phyloP scores from a whole-genome alignment of 2,113 vertebrate species.

The Pholis gunnellus region DNA sequence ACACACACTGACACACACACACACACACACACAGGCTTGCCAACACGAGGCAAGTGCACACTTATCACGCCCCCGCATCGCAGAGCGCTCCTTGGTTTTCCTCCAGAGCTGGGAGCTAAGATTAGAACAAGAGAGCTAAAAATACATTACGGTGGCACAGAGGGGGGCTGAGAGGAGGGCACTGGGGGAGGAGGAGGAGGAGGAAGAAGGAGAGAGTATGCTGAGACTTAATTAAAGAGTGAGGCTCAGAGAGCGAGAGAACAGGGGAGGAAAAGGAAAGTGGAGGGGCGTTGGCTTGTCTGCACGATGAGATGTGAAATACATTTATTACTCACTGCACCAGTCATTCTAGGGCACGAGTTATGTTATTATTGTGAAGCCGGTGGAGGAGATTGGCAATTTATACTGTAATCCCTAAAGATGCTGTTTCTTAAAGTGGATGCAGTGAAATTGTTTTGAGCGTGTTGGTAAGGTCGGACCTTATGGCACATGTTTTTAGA shows the following conservation, averaged over 20 bases:
- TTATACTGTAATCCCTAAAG: background rate
- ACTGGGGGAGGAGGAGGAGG: constrained; percentile 17
- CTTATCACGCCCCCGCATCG: constrained; percentile 63
- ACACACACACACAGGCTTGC: constrained; percentile 12
- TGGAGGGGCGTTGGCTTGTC: constrained; percentile 50
- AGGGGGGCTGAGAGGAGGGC: constrained; percentile 18
- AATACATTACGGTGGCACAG: constrained; percentile 66
- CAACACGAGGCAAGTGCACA: constrained; percentile 35
- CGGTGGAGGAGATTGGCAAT: background rate
- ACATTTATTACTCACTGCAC: constrained; percentile 36
- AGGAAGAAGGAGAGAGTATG: constrained; percentile 20
- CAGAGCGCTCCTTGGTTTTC: constrained; percentile 49
- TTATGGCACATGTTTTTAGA: background rate
- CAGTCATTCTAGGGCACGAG: background rate
- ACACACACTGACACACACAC: constrained; percentile 1
- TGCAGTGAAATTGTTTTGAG: background rate
- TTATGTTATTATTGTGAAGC: constrained; percentile 1
- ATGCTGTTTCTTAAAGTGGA: background rate
- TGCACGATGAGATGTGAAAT: constrained; percentile 43
- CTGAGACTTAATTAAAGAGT: constrained; percentile 51
- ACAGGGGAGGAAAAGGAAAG: background rate
- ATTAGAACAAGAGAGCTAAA: constrained; percentile 78
- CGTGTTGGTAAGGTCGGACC: background rate
- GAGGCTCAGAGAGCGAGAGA: background rate
- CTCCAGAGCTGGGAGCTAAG: constrained; percentile 65